Conservation (phyloP, 2,797 vertebrate species). For the Alosa sapidissima region DNA sequence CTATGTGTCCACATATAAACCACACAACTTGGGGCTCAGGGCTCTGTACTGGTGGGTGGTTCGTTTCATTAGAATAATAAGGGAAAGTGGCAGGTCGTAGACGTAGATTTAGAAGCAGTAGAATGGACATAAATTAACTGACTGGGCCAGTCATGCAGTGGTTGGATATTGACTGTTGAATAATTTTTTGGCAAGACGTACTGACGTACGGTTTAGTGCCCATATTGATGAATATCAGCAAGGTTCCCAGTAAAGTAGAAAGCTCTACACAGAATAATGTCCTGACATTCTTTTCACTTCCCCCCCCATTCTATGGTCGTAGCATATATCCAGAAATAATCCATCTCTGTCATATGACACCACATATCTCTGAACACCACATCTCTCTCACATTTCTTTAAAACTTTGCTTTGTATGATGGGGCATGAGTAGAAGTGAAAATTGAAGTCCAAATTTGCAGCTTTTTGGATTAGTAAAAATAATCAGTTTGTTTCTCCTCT, state of each 20-base stretch:
- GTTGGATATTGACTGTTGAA: neutral
- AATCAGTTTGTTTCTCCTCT: neutral
- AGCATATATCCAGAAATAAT: no score
- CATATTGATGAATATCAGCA: neutral
- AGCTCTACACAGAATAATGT: no score
- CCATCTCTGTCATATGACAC: no score
- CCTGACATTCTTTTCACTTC: no score
- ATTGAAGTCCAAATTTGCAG: neutral
- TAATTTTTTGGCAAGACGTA: neutral
- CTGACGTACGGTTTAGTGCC: neutral
- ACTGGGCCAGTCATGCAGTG: neutral
- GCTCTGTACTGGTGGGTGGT: neutral
- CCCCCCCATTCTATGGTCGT: no score
- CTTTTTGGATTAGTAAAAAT: neutral
- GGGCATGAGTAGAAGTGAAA: neutral
- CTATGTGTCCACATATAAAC: conserved; percentile 52
- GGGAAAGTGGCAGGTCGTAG: neutral
- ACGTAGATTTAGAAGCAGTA: neutral
- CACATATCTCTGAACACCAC: no score
- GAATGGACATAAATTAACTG: neutral
- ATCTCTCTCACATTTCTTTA: no score
- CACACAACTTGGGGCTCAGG: neutral
- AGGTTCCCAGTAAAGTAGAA: neutral
- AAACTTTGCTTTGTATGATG: no score
- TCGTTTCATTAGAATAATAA: neutral